Percentiles rank a stretch among this genome's conserved stretches.
phyloP scores from a whole-genome alignment of 1,140 invertebrate species.

The Drosophila jambulina region DNA sequence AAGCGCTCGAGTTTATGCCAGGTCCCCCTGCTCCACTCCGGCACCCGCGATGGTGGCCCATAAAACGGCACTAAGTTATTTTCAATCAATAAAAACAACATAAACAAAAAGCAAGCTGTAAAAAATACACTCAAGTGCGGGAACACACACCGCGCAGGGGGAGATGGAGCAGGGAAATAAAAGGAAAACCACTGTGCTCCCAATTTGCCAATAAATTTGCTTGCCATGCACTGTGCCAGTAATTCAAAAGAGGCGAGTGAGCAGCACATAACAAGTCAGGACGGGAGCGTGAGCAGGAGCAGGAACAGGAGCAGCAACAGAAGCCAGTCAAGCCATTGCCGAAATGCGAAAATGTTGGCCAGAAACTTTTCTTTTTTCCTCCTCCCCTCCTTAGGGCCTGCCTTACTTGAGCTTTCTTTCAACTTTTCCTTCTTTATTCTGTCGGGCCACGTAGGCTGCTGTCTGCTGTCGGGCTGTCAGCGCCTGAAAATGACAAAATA shows the following conservation, averaged over 20 bases:
- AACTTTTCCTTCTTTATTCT: constrained; percentile 15
- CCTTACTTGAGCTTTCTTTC: constrained; percentile 2
- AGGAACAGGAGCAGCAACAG: background rate
- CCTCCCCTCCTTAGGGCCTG: background rate
- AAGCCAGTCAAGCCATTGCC: constrained; percentile 14
- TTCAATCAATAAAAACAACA: constrained; percentile 83
- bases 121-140: constrained; percentile 73
- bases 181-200: constrained; percentile 73
- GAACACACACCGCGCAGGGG: constrained; percentile 13
- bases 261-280: constrained; percentile 13
- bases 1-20: constrained; percentile 73
- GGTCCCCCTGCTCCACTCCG: background rate
- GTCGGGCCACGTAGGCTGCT: constrained; percentile 31
- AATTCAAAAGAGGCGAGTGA: constrained; percentile 64
- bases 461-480: constrained; percentile 23
- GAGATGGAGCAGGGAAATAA: constrained; percentile 12
- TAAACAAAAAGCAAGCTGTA: constrained; percentile 81
- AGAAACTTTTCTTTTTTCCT: constrained; percentile 40
- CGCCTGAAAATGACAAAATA: constrained; percentile 50
- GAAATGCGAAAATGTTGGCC: constrained; percentile 52
- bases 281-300: too few species aligned
- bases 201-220: constrained; percentile 83
- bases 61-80: constrained; percentile 82
- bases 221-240: constrained; percentile 70
- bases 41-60: constrained; percentile 42